Base-by-base conservation (phyloP, 2,797 vertebrate species). In the Sebastes baramenuke region DNA sequence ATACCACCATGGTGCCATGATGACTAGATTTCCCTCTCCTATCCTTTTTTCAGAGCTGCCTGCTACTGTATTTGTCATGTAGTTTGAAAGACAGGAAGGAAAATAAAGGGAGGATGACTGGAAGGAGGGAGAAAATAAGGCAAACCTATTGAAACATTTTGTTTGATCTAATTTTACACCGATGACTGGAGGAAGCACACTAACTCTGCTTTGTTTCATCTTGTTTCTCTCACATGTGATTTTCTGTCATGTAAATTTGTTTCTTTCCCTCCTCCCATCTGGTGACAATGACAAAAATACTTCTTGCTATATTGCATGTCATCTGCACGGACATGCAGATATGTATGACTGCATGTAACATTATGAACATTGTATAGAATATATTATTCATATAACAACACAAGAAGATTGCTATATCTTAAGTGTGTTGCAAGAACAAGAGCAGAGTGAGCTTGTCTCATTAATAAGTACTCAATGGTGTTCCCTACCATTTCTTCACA, bases 141-240 rank as follows among this genome's bases (percentile, higher is more conserved):
- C 73, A 74, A 80, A 69, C 59, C 64, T 54, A 13, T 24, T 59
- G 67, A 83, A 78, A 82, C 71, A 74, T 56, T 74, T 67, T 8
- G 3, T 74, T 67, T 81, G 77, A 84, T 89, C 72, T 74, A 75
- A 84, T 89, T 88, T 82, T 81, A 83, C 65, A 67, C 74, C 4
- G 30, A 27, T 80, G 81, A 88, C 67, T 69, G 62, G 56, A 71
- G 64, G 74, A 81, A 74, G 70, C 25, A 0, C 27, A 16, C 38
- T 5, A 11, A 29, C 65, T 75, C 34, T 14, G 67, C 71, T 61
- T 76, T 66, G 16, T 75, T 85, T 80, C 72, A 74, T 70, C 54
- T 34, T 9, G 42, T 42, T 70, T 46, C 62, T 36, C 52, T 77
- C 59, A 52, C 61, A 69, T 69, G 20, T 49, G 27, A 65, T 73